Evolutionary conservation across 2,113 vertebrate genomes (phyloP).

Genomic region (Neoarius graeffei): DNA sequence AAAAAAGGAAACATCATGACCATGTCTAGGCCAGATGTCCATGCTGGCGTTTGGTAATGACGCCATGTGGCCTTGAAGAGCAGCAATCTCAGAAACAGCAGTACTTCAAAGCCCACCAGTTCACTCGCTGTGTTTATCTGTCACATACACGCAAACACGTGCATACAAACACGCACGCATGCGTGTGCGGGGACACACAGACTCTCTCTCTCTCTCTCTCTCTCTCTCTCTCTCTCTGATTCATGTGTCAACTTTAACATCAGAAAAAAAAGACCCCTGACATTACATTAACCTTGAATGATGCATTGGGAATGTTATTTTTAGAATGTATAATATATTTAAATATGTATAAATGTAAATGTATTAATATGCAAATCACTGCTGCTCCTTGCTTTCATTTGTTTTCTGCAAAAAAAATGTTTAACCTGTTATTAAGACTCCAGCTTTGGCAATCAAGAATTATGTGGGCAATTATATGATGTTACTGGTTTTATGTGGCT

Average conservation of each 20-base stretch:
- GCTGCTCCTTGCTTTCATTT: neutral
- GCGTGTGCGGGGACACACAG: conserved; percentile 39
- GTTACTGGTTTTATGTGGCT: neutral
- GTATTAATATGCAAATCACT: neutral
- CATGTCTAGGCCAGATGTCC: conserved; percentile 60
- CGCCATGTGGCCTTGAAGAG: conserved; percentile 54
- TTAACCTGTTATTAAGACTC: neutral
- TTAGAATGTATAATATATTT: neutral
- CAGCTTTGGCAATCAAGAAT: neutral
- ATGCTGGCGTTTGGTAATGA: conserved; percentile 55
- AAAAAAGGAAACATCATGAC: conserved; percentile 60
- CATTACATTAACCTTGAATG: neutral
- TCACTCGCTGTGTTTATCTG: conserved; percentile 39
- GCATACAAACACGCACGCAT: conserved; percentile 35
- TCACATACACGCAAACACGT: conserved; percentile 44
- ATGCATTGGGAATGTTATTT: neutral
- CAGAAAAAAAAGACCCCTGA: neutral
- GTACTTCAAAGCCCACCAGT: conserved; percentile 39
- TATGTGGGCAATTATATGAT: neutral
- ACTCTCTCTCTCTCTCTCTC: neutral
- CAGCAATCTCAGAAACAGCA: conserved; percentile 42
- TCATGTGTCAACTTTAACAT: neutral
- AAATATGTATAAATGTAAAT: neutral
- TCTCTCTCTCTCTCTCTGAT: neutral
- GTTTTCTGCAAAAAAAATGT: neutral